Evolutionary conservation across 2,888 invertebrate genomes (phyloP), one percentile per base, ranked within the genome.

Genomic region (Creontiades dilutus): DNA sequence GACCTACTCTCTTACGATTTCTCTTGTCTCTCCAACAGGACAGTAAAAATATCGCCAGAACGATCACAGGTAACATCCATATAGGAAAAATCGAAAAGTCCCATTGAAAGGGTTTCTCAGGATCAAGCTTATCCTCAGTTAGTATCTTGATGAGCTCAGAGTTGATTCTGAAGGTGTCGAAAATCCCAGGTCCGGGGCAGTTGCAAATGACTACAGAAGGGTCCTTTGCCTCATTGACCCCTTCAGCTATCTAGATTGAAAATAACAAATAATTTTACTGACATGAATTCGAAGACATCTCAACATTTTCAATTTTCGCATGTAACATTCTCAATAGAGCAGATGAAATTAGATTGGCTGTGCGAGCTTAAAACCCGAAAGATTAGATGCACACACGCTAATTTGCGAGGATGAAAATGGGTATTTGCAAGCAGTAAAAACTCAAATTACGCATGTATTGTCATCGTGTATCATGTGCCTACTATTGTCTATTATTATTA

Each of bases 1-100:
- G 11, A 52, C 52, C 52, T 16, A 16, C 16, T 52, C 16, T 52
- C 14, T 52, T 37, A 37, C 7, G 37, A 19, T n/a, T 61, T 19
- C 61, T 61, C n/a, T 19, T 61, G 61, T 61, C 61, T 19, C 61
- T 61, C 61, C 61, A n/a, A 1, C 61, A n/a, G n/a, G 61, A 16
- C 3, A 61, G 0, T n/a, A 19, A 0, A 19, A n/a, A 19, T n/a
- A 61, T 61, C n/a, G 19, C 19, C 16, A 61, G 9, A 61, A 61
- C 2, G n/a, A 61, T 9, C 3, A 19, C n/a, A n/a, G 19, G 19
- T 3, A 61, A 9, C 19, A 61, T 19, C n/a, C 61, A 61, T 9
- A 61, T n/a, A n/a, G 9, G 9, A 19, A 61, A 9, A 14, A 61
- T 14, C 61, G 19, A 19, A 61, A 61, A 61, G 3, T 61, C 19